A percentile compares a stretch with the other conserved stretches of the same genome.
Evolutionary conservation across 2,797 vertebrate genomes (phyloP).

Genomic region (Thamnophis elegans): DNA sequence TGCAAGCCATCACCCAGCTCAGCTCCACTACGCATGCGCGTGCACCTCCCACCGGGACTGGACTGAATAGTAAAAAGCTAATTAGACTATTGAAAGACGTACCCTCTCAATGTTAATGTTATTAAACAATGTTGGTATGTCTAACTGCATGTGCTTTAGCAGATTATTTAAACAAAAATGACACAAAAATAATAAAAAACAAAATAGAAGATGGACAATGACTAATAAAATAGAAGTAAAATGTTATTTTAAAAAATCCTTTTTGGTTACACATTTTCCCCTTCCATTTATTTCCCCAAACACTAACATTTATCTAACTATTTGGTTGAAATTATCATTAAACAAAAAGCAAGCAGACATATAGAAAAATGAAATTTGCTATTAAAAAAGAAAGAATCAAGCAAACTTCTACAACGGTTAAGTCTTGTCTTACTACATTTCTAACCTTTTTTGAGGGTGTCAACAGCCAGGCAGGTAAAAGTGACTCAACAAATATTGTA

Average conservation of each 20-base stretch:
- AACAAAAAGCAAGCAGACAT: background rate
- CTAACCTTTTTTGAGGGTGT: background rate
- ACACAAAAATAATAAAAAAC: background rate
- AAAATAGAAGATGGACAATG: background rate
- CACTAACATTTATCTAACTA: background rate
- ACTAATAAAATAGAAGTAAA: background rate
- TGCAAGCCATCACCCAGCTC: too few relatives aligned
- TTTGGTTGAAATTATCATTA: background rate
- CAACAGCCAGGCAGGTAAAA: background rate
- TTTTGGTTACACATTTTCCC: background rate
- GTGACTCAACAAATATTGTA: background rate
- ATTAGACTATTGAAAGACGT: background rate
- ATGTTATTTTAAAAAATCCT: background rate
- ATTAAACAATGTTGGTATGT: background rate
- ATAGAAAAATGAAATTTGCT: background rate
- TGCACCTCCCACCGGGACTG: too few relatives aligned
- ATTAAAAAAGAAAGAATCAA: background rate
- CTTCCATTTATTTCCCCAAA: background rate
- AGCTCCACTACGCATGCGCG: too few relatives aligned
- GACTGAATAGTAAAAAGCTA: background rate
- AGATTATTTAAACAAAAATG: background rate
- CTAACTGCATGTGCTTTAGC: background rate
- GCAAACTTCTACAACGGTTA: background rate
- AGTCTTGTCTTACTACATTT: background rate
- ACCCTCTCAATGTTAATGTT: background rate